A percentile compares a stretch with the other conserved stretches of the same genome.
These are phyloP conservation scores for Dunckerocampus dactyliophorus DNA, from an alignment of 2,113 vertebrate species.

Conservation along the genomic window DNA sequence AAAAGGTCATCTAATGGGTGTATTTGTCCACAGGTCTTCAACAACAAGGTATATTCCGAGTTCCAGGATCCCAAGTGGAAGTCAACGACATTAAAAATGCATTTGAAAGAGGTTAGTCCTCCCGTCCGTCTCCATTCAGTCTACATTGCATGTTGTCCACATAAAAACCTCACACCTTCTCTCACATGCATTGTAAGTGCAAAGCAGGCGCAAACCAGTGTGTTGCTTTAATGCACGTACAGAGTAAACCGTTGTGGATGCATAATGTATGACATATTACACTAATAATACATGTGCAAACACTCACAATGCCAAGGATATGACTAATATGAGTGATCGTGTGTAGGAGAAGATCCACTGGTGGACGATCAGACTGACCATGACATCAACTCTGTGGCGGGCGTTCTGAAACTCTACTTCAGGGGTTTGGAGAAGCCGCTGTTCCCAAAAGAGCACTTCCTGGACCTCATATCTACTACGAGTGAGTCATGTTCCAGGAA, in stretches of 20 bases:
- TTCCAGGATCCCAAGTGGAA: constrained; percentile 97
- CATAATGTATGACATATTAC: constrained; percentile 37
- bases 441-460: constrained; percentile 97
- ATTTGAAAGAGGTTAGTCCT: constrained; percentile 88
- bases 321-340: constrained; percentile 17
- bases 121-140: constrained; percentile 51
- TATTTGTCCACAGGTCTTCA: constrained; percentile 82
- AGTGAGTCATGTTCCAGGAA: constrained; percentile 78
- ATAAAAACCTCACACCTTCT: constrained; percentile 36
- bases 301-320: constrained; percentile 5
- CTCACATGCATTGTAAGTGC: constrained; percentile 45
- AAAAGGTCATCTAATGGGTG: constrained; percentile 2
- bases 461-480: constrained; percentile 93
- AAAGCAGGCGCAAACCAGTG: constrained; percentile 22
- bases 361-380: constrained; percentile 91
- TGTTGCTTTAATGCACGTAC: constrained; percentile 38
- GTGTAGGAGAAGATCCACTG: constrained; percentile 91
- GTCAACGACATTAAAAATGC: constrained; percentile 99
- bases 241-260: constrained; percentile 24
- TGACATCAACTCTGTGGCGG: constrained; percentile 96
- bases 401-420: constrained; percentile 97
- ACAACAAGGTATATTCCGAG: constrained; percentile 96
- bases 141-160: constrained; percentile 53
- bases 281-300: constrained; percentile 24
- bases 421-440: constrained; percentile 95